Conservation (phyloP, 2,797 vertebrate genomes). For the Carapus acus region DNA sequence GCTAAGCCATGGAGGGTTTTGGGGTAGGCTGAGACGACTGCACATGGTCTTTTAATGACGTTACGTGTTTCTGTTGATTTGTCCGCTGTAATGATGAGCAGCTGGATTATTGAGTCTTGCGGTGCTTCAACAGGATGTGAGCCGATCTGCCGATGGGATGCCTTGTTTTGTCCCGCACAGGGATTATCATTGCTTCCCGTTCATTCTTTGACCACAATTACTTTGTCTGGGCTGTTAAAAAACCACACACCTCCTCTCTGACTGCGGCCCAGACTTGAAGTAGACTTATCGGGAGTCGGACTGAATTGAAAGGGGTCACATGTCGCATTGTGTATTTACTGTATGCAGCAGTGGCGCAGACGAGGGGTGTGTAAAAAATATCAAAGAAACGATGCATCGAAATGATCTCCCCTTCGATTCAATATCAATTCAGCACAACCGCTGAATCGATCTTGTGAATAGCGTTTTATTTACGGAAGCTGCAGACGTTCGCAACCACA, state of each 20-base stretch:
- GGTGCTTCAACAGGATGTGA: conserved; percentile 44
- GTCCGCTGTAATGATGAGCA: conserved; percentile 40
- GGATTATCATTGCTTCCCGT: conserved; percentile 29
- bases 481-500: too few relatives aligned
- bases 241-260: conserved; percentile 1
- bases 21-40: too few relatives aligned
- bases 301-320: too few relatives aligned
- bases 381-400: too few relatives aligned
- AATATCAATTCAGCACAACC: too few relatives aligned
- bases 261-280: background rate
- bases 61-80: conserved; percentile 30
- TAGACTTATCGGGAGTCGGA: background rate
- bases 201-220: conserved; percentile 20
- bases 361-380: too few relatives aligned
- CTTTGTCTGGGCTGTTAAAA: conserved; percentile 23
- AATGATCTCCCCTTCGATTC: too few relatives aligned
- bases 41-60: conserved; percentile 39
- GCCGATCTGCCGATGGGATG: conserved; percentile 30
- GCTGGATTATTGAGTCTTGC: conserved; percentile 40
- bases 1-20: too few relatives aligned
- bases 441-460: too few relatives aligned
- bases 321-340: too few relatives aligned
- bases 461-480: too few relatives aligned
- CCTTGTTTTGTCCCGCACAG: conserved; percentile 13
- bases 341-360: too few relatives aligned